phyloP scores from a whole-genome alignment of 2,797 vertebrate genomes.

The Notolepis coatsorum region DNA sequence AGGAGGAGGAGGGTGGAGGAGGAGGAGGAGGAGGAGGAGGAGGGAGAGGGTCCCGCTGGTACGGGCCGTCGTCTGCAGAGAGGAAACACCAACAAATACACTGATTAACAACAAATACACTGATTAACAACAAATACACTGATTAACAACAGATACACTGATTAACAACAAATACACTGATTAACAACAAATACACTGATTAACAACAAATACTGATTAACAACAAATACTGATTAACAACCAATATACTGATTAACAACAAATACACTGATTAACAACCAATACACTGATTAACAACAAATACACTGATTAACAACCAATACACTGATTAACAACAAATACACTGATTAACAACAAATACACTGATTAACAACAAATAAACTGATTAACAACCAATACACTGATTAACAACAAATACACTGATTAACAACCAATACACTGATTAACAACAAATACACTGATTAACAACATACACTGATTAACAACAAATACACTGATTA shows the following conservation, averaged over 20 bases:
- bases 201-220: too few species aligned
- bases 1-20: constrained; percentile 18
- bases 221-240: constrained; percentile 12
- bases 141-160: too few species aligned
- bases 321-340: too few species aligned
- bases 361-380: not conserved
- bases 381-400: too few species aligned
- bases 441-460: constrained; percentile 4
- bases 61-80: constrained; percentile 65
- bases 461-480: too few species aligned
- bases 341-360: not conserved
- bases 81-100: constrained; percentile 5
- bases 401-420: too few species aligned
- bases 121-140: constrained; percentile 3
- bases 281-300: constrained; percentile 13
- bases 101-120: not conserved
- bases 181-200: too few species aligned
- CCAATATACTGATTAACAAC: too few species aligned
- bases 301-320: too few species aligned
- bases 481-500: too few species aligned
- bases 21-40: constrained; percentile 27
- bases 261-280: too few species aligned
- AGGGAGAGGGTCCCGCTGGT: constrained; percentile 57
- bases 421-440: not conserved
- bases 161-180: too few species aligned